These are phyloP conservation scores for Hermaeophaga mercurialis DNA, from an alignment of 2,888 invertebrate species.

Conservation along the genomic window DNA sequence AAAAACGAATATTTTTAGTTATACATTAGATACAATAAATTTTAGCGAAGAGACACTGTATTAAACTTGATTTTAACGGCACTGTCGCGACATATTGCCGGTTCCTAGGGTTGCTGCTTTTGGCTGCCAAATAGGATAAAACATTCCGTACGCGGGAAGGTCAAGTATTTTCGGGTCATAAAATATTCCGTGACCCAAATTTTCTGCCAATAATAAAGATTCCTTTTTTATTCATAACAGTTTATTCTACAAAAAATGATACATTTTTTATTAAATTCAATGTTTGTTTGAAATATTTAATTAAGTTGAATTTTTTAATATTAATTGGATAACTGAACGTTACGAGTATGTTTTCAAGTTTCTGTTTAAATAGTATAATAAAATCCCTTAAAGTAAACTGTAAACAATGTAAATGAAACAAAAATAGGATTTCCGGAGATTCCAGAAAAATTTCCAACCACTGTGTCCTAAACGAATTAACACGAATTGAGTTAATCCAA, in stretches of 20 bases:
- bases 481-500: constrained; percentile 5
- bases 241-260: neutral
- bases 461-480: neutral
- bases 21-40: no score
- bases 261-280: no score
- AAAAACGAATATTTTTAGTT: no score
- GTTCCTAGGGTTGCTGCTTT: neutral
- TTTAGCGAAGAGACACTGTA: no score
- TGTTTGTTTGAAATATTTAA: no score
- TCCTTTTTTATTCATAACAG: neutral
- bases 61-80: no score
- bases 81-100: neutral
- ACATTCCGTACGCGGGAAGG: constrained; percentile 7
- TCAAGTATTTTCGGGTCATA: constrained; percentile 2
- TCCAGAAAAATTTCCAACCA: neutral
- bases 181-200: constrained; percentile 9
- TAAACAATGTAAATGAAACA: neutral
- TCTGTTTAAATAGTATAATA: no score
- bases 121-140: constrained; percentile 13
- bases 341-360: no score
- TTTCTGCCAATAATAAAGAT: constrained; percentile 5
- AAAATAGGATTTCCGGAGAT: neutral
- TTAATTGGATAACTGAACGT: no score
- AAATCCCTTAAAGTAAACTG: no score
- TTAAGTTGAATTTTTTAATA: no score